Evolutionary conservation across 2,888 invertebrate species (phyloP).

Genomic region (Sicus ferrugineus): DNA sequence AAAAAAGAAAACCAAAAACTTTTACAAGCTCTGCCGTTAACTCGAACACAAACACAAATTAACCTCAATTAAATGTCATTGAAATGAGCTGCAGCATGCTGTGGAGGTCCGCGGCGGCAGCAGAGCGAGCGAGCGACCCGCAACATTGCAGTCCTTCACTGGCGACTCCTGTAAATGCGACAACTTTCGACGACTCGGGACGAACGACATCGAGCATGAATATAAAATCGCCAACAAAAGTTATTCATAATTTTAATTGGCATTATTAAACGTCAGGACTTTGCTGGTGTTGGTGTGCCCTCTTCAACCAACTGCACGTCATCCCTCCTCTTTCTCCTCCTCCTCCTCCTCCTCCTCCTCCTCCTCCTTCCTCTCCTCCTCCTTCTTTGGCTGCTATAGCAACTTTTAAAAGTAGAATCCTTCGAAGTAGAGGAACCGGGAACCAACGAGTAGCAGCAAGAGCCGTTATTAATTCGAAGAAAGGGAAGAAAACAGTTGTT

Average conservation of each 20-base stretch:
- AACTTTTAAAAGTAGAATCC: background rate
- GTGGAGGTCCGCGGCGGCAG: background rate
- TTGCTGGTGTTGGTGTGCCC: background rate
- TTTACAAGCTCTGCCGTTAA: no score
- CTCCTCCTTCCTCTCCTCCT: no score
- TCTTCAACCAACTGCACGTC: background rate
- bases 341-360: background rate
- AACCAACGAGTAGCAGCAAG: background rate
- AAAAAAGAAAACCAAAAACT: no score
- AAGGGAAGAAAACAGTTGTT: background rate
- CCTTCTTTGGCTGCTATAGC: no score
- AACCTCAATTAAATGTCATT: conserved; percentile 22
- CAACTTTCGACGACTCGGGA: no score
- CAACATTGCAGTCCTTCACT: no score
- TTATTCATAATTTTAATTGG: conserved; percentile 30
- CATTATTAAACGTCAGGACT: conserved; percentile 21
- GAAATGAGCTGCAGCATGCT: background rate
- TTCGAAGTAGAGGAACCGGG: background rate
- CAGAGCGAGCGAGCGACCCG: no score
- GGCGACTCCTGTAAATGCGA: no score
- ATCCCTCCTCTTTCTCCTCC: background rate
- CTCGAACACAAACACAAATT: conserved; percentile 21
- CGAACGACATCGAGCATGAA: conserved; percentile 5
- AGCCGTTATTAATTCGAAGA: no score
- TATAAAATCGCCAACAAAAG: background rate